These are phyloP conservation scores for Ceratitis capitata DNA, from an alignment of 1,140 invertebrate species.

Conservation along the genomic window DNA sequence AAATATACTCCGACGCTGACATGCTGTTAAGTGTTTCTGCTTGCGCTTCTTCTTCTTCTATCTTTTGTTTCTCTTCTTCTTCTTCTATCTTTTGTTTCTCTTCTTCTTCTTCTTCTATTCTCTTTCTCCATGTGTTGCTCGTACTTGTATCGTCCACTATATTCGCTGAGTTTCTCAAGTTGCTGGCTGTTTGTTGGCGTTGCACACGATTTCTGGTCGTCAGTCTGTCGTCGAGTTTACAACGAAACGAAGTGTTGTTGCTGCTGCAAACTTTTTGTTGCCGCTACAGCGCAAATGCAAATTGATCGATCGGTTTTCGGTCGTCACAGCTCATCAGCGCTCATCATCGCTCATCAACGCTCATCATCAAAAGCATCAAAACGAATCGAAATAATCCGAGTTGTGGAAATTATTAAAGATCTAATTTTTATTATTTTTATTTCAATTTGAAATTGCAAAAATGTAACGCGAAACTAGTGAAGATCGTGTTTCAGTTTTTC, in stretches of 20 bases:
- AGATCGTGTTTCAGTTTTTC: constrained; percentile 3
- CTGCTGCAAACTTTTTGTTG: neutral
- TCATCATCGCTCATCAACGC: too few relatives aligned
- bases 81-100: too few relatives aligned
- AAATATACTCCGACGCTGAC: constrained; percentile 14
- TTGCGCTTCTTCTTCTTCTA: too few relatives aligned
- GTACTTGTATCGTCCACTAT: neutral
- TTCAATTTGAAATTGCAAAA: neutral
- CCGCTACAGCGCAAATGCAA: constrained; percentile 14
- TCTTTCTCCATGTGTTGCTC: neutral
- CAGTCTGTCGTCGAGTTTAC: constrained; percentile 29
- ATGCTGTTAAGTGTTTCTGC: neutral
- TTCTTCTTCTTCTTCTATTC: neutral
- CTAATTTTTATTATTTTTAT: neutral
- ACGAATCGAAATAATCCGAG: neutral
- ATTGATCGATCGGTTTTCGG: neutral
- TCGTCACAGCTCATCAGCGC: too few relatives aligned
- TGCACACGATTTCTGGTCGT: constrained; percentile 18
- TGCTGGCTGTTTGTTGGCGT: neutral
- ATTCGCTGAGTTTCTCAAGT: neutral
- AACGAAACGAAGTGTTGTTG: constrained; percentile 32
- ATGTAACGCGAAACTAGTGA: neutral
- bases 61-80: neutral
- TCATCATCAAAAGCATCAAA: too few relatives aligned
- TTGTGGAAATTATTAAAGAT: neutral